Evolutionary conservation across 2,113 vertebrate species (phyloP).

Genomic region (Takifugu flavidus): DNA sequence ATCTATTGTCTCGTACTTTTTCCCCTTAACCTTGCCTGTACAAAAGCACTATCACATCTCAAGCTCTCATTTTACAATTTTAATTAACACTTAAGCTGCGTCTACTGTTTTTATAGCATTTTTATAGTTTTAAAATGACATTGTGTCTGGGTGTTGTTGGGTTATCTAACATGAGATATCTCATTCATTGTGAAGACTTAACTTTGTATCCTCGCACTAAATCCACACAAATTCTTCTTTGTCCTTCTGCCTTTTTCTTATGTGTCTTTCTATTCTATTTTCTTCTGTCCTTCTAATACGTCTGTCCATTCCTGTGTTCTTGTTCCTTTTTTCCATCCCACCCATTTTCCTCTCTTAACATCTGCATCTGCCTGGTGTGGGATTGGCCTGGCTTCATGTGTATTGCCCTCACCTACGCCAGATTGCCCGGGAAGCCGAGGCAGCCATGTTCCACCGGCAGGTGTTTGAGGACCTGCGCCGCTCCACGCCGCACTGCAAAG

Average conservation of each 20-base stretch:
- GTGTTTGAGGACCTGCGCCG: conserved; percentile 98
- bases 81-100: no score
- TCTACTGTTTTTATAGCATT: no score
- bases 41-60: no score
- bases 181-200: no score
- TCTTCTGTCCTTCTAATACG: conserved; percentile 4
- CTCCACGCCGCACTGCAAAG: conserved; percentile 81
- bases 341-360: conserved; percentile 25
- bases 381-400: conserved; percentile 34
- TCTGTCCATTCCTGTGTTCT: neutral
- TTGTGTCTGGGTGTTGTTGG: no score
- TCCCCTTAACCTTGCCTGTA: no score
- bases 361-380: conserved; percentile 24
- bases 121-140: no score
- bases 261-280: neutral
- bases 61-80: no score
- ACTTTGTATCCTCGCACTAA: conserved; percentile 20
- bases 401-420: conserved; percentile 63
- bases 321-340: neutral
- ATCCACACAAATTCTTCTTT: conserved; percentile 15
- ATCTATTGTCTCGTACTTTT: no score
- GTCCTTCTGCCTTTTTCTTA: neutral
- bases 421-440: conserved; percentile 99
- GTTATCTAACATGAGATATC: no score
- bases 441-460: conserved; percentile 96